These are phyloP conservation scores for Gonatopus flavifemur DNA, from an alignment of 1,140 invertebrate species.

Conservation along the genomic window DNA sequence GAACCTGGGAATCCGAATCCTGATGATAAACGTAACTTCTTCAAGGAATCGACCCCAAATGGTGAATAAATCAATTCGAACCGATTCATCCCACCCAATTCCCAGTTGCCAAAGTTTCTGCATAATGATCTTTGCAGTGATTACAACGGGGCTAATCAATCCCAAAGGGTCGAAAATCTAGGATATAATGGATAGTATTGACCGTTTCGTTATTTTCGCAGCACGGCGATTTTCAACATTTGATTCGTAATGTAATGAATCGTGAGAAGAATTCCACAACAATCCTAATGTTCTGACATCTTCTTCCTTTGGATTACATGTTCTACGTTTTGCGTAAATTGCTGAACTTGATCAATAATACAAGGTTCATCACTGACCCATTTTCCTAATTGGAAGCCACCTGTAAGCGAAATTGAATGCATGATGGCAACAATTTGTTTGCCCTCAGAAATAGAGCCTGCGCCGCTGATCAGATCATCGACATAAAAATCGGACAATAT, in stretches of 20 bases:
- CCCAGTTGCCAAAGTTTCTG: no score
- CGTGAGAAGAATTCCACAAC: conserved; percentile 14
- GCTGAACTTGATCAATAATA: no score
- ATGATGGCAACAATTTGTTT: no score
- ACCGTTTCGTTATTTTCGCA: conserved; percentile 1
- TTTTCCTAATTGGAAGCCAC: no score
- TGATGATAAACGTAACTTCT: background rate
- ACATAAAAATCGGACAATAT: no score
- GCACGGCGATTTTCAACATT: background rate
- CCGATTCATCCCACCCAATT: conserved; percentile 12
- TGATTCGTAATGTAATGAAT: conserved; percentile 8
- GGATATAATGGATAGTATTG: conserved; percentile 15
- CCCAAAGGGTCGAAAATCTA: conserved; percentile 20
- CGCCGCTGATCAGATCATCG: no score
- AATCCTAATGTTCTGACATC: conserved; percentile 24
- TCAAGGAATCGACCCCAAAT: background rate
- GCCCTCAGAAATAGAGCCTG: conserved; percentile 16
- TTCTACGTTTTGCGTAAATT: no score
- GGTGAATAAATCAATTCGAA: background rate
- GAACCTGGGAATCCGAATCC: background rate
- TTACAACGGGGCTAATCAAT: no score
- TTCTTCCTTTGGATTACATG: conserved; percentile 13
- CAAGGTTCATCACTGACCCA: no score
- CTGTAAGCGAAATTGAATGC: no score
- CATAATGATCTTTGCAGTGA: no score